Evolutionary conservation across 2,797 vertebrate species (phyloP).

Genomic region (Pseudochaenichthys georgianus): DNA sequence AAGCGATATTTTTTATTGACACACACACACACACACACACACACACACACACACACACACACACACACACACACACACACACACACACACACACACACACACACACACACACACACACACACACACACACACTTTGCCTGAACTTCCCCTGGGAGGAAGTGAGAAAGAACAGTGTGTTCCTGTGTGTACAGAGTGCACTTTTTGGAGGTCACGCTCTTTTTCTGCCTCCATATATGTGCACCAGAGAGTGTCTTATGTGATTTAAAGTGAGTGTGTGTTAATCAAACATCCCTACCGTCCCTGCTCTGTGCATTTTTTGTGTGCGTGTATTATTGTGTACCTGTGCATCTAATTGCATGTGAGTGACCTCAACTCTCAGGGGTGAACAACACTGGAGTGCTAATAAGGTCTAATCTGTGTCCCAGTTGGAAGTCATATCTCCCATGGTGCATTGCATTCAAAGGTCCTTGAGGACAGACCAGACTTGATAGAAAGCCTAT

Average conservation of each 20-base stretch:
- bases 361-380: constrained; percentile 42
- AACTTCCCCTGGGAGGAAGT: constrained; percentile 69
- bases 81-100: constrained; percentile 8
- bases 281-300: background rate
- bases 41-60: too few species aligned
- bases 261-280: constrained; percentile 12
- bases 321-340: constrained; percentile 27
- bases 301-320: constrained; percentile 4
- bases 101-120: constrained; percentile 7
- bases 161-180: constrained; percentile 68
- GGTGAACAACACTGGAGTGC: constrained; percentile 59
- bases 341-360: constrained; percentile 12
- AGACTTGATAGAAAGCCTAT: constrained; percentile 11
- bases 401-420: constrained; percentile 76
- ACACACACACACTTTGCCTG: background rate
- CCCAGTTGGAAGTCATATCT: constrained; percentile 57
- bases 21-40: too few species aligned
- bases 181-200: constrained; percentile 9
- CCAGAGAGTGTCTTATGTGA: background rate
- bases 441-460: constrained; percentile 41
- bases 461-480: constrained; percentile 34
- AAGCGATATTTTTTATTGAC: too few species aligned
- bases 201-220: background rate
- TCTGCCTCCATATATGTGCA: background rate
- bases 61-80: too few species aligned